Percentiles rank a stretch among this genome's conserved stretches.
These are phyloP conservation scores for Tipula confusa DNA, from an alignment of 2,888 invertebrate genomes.

Conservation along the genomic window DNA sequence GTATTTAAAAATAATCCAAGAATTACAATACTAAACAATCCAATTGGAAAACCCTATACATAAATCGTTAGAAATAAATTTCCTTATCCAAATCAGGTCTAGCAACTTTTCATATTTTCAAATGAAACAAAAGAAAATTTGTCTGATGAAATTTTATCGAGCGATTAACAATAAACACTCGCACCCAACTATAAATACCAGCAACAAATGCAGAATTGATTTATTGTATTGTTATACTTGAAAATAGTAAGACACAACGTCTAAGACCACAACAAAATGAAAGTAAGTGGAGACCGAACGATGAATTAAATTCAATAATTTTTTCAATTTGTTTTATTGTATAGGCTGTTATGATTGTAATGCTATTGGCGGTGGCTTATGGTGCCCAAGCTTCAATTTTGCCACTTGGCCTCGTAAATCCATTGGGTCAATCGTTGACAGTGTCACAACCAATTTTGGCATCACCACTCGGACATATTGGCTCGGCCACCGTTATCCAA, in stretches of 20 bases:
- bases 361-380: neutral
- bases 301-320: neutral
- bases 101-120: neutral
- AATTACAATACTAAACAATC: too few species aligned
- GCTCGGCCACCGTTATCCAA: neutral
- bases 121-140: neutral
- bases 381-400: slow-evolving; percentile 16
- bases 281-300: neutral
- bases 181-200: neutral
- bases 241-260: neutral
- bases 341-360: neutral
- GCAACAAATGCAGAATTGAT: neutral
- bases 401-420: neutral
- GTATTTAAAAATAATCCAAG: too few species aligned
- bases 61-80: too few species aligned
- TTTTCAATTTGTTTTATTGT: too few species aligned
- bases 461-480: neutral
- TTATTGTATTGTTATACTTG: neutral
- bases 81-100: neutral
- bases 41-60: too few species aligned
- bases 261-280: neutral
- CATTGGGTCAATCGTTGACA: slow-evolving; percentile 16
- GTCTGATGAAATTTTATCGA: neutral
- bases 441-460: neutral
- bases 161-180: neutral